Conservation (phyloP, 2,113 vertebrate genomes). For the Leucopsar rothschildi region DNA sequence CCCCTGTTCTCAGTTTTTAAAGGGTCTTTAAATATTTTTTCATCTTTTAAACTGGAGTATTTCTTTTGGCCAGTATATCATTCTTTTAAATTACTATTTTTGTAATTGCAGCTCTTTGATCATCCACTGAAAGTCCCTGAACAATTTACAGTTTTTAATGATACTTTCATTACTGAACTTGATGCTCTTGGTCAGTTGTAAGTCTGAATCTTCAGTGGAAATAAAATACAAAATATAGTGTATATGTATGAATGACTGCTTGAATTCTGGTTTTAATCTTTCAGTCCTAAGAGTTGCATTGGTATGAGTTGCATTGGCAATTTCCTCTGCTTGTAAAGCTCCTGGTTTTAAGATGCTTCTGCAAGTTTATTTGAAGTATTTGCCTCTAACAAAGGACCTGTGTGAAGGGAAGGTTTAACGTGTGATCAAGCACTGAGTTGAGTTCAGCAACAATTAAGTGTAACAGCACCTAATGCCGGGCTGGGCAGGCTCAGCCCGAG, state of each 20-base stretch:
- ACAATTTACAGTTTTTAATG: neutral
- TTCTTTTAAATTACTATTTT: neutral
- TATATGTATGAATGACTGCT: neutral
- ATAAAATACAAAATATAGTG: neutral
- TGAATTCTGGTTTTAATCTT: neutral
- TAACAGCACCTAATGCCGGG: slow-evolving; percentile 2
- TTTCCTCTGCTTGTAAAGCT: neutral
- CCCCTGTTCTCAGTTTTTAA: neutral
- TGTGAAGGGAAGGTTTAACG: neutral
- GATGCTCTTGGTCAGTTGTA: neutral
- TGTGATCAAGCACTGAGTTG: neutral
- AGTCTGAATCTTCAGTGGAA: neutral
- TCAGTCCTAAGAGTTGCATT: neutral
- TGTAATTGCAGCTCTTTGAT: neutral
- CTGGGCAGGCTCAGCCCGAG: slow-evolving; percentile 1
- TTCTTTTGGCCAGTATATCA: neutral
- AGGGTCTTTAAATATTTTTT: neutral
- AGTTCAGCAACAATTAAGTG: slow-evolving; percentile 24
- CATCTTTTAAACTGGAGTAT: neutral
- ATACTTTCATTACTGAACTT: neutral
- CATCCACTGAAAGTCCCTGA: neutral
- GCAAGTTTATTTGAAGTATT: neutral
- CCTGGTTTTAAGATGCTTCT: neutral
- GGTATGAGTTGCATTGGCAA: neutral
- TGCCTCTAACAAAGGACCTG: neutral